Conservation (phyloP, 2,888 invertebrate species). For the Drosophila neoperkinsi region DNA sequence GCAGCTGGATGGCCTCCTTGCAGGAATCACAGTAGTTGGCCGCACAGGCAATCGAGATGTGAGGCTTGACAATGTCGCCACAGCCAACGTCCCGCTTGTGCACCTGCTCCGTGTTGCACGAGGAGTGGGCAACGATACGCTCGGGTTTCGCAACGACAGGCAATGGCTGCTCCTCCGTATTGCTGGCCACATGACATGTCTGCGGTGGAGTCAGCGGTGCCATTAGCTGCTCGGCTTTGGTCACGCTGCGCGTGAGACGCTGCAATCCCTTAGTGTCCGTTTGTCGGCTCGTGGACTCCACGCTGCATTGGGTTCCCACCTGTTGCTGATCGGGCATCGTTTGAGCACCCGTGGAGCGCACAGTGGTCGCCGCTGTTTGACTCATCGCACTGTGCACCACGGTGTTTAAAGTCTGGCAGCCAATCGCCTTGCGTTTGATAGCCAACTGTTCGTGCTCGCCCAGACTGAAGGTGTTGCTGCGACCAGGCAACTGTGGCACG, state of each 20-base stretch:
- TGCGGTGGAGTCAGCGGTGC: constrained; percentile 49
- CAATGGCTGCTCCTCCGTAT: constrained; percentile 61
- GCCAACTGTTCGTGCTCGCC: constrained; percentile 86
- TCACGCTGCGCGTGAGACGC: constrained; percentile 66
- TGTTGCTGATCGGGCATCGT: constrained; percentile 66
- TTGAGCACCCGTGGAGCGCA: constrained; percentile 77
- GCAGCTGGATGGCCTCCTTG: constrained; percentile 86
- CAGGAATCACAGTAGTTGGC: constrained; percentile 88
- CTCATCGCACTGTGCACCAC: constrained; percentile 69
- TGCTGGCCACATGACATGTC: constrained; percentile 66
- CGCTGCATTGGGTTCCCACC: constrained; percentile 71
- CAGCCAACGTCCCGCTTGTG: constrained; percentile 86
- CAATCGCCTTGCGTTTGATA: constrained; percentile 81
- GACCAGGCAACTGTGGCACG: constrained; percentile 71
- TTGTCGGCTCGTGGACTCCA: constrained; percentile 70
- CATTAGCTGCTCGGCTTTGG: constrained; percentile 77
- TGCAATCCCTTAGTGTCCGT: constrained; percentile 85
- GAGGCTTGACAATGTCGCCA: constrained; percentile 86
- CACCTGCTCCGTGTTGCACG: constrained; percentile 83
- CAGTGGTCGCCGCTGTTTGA: constrained; percentile 72
- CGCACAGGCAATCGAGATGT: constrained; percentile 86
- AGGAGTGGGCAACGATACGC: constrained; percentile 68
- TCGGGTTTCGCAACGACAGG: constrained; percentile 28
- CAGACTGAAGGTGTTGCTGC: constrained; percentile 88
- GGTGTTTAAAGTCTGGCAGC: constrained; percentile 74